Evolutionary conservation across 2,797 vertebrate species (phyloP).

Genomic region (Odontamblyopus rebecca): DNA sequence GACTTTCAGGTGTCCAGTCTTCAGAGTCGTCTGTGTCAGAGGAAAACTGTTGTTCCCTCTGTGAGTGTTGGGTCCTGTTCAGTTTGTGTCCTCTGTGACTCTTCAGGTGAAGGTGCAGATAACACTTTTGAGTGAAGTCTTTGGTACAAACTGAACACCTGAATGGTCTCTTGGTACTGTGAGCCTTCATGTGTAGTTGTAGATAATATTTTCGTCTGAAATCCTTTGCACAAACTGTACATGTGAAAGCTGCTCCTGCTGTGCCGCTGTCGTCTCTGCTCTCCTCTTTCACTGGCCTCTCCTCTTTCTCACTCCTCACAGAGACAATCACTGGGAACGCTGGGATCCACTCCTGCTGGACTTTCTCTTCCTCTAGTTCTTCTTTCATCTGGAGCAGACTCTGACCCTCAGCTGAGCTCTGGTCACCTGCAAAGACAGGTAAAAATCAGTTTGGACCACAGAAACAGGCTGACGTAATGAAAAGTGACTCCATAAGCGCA

Average conservation of each 20-base stretch:
- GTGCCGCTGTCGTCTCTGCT: too few relatives aligned
- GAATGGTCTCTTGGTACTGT: neutral
- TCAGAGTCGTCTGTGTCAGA: neutral
- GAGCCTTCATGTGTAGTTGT: neutral
- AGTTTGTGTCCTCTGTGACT: neutral
- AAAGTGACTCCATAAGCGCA: too few relatives aligned
- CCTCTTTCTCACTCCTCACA: neutral
- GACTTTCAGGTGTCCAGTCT: neutral
- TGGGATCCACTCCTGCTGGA: neutral
- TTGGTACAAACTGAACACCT: neutral
- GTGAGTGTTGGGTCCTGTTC: neutral
- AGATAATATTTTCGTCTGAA: neutral
- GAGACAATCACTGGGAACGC: neutral
- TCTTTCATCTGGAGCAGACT: neutral
- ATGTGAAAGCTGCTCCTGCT: neutral
- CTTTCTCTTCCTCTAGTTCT: neutral
- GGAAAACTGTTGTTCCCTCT: neutral
- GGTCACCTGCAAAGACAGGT: neutral
- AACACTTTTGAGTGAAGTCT: neutral
- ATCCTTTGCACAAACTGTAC: neutral
- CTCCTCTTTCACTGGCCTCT: neutral
- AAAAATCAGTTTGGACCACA: too few relatives aligned
- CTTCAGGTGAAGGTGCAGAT: neutral
- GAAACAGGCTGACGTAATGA: too few relatives aligned
- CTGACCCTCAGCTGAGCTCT: neutral